These are phyloP conservation scores for Forbesichthys papilliferus DNA, from an alignment of 2,113 vertebrate species.

Conservation along the genomic window DNA sequence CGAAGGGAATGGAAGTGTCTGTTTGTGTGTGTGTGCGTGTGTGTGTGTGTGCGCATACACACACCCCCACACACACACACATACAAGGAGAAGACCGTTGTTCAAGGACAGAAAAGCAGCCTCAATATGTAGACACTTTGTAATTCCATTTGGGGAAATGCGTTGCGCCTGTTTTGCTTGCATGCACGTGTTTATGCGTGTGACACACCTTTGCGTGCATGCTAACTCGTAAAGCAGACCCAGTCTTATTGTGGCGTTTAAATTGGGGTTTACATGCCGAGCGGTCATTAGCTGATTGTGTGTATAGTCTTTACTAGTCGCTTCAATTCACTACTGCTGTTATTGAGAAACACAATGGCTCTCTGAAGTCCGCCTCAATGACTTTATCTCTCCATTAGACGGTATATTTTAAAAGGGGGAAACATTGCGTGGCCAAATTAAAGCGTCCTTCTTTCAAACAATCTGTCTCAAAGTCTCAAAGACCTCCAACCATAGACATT, in stretches of 20 bases:
- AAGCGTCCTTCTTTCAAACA: no score
- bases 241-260: constrained; percentile 59
- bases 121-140: constrained; percentile 51
- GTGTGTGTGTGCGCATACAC: background rate
- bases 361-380: background rate
- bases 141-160: constrained; percentile 62
- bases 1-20: constrained; percentile 32
- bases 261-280: constrained; percentile 60
- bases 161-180: constrained; percentile 3
- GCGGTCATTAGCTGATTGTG: constrained; percentile 70
- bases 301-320: constrained; percentile 55
- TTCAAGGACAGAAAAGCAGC: constrained; percentile 71
- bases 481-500: no score
- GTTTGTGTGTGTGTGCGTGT: constrained; percentile 1
- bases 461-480: no score
- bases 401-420: no score
- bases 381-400: background rate
- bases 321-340: constrained; percentile 23
- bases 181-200: constrained; percentile 17
- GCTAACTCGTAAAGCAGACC: constrained; percentile 56
- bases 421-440: no score
- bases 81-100: constrained; percentile 53
- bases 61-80: no score
- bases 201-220: constrained; percentile 20
- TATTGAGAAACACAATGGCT: background rate